Evolutionary conservation across 2,888 invertebrate species (phyloP).

Genomic region (Kuschelorhynchus macadamiae): DNA sequence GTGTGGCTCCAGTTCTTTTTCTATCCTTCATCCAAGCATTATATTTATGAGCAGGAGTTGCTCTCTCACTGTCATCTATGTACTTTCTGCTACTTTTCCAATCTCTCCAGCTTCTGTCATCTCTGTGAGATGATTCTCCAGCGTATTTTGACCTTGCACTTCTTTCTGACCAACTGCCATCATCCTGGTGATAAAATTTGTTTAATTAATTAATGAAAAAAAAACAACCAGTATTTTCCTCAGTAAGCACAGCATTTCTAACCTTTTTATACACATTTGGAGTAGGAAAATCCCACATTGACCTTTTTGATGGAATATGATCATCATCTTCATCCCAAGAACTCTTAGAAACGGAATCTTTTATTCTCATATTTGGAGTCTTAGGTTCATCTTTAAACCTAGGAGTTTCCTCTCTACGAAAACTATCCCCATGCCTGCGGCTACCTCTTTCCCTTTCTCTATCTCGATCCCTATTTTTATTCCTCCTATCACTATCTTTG

Average conservation of each 20-base stretch:
- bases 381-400: conserved; percentile 88
- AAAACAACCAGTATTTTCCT: no score
- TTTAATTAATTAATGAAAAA: no score
- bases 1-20: conserved; percentile 78
- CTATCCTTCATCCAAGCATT: conserved; percentile 84
- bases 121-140: conserved; percentile 20
- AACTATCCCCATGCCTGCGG: conserved; percentile 59
- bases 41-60: conserved; percentile 90
- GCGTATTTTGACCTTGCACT: conserved; percentile 27
- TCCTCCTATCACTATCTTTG: conserved; percentile 60
- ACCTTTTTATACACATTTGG: conserved; percentile 74
- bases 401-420: conserved; percentile 64
- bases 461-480: conserved; percentile 60
- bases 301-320: conserved; percentile 75
- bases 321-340: conserved; percentile 85
- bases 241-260: no score
- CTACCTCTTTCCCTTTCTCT: conserved; percentile 60
- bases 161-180: conserved; percentile 65
- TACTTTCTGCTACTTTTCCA: conserved; percentile 54
- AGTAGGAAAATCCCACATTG: conserved; percentile 95
- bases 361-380: conserved; percentile 81
- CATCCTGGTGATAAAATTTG: conserved; percentile 19
- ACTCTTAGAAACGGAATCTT: conserved; percentile 77
- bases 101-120: conserved; percentile 41
- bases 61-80: conserved; percentile 81